phyloP scores from a whole-genome alignment of 2,113 vertebrate genomes.

The Marmota monax region DNA sequence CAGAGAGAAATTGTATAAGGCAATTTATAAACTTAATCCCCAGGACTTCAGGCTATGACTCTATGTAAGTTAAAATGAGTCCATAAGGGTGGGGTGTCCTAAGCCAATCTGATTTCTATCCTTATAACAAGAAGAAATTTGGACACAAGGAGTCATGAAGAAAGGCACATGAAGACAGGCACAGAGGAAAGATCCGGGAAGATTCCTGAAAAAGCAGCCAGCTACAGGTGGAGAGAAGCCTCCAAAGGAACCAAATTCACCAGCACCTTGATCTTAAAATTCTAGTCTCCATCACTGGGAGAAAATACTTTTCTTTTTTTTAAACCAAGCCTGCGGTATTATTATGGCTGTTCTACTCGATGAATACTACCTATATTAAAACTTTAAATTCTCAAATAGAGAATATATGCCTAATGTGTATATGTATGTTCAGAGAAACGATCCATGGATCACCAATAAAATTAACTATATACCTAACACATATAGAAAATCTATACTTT shows the following conservation, averaged over 20 bases:
- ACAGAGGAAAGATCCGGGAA: not conserved
- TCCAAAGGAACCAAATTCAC: not conserved
- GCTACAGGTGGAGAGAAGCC: not conserved
- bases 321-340: not conserved
- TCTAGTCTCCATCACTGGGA: not conserved
- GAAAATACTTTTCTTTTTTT: not conserved
- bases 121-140: constrained; percentile 34
- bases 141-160: not conserved
- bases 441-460: not conserved
- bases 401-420: not conserved
- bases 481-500: not conserved
- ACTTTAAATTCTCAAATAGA: not conserved
- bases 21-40: not conserved
- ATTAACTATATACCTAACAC: not conserved
- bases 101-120: not conserved
- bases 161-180: not conserved
- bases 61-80: not conserved
- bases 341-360: not conserved
- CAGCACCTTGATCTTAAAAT: not conserved
- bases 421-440: not conserved
- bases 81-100: not conserved
- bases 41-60: not conserved
- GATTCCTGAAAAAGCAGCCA: not conserved
- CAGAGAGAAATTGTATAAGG: not conserved
- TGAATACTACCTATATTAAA: not conserved